Percentiles rank a stretch among this genome's conserved stretches.
Evolutionary conservation across 2,888 invertebrate genomes (phyloP).

Genomic region (Mantis religiosa): DNA sequence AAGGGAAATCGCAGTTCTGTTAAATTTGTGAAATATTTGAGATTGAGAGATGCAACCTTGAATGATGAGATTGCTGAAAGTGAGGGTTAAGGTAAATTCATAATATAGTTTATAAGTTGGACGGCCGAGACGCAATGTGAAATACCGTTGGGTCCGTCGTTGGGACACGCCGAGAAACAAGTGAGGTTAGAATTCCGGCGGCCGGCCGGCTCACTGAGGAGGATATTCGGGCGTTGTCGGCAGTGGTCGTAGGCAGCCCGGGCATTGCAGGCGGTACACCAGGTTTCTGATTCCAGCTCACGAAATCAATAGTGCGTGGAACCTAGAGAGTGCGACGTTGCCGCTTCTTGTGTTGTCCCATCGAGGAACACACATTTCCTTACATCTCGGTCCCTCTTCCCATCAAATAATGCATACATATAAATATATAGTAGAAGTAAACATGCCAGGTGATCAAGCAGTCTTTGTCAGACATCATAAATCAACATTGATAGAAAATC

Average conservation of each 20-base stretch:
- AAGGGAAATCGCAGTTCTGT: too few relatives aligned
- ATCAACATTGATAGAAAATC: too few relatives aligned
- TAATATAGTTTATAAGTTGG: too few relatives aligned
- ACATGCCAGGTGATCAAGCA: not conserved
- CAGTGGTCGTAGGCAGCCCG: not conserved
- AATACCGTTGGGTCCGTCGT: not conserved
- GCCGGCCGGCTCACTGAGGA: not conserved
- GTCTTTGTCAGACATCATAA: not conserved
- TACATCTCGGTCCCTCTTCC: not conserved
- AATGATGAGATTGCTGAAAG: too few relatives aligned
- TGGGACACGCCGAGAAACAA: not conserved
- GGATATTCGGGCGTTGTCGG: conserved; percentile 17
- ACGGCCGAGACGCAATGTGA: not conserved
- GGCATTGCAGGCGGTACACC: conserved; percentile 1
- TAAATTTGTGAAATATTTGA: too few relatives aligned
- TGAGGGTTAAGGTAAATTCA: too few relatives aligned
- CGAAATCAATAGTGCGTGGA: conserved; percentile 34
- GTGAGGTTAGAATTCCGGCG: conserved; percentile 11
- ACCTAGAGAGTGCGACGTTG: conserved; percentile 30
- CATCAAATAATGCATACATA: too few relatives aligned
- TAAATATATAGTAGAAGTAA: not conserved
- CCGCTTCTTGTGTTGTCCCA: conserved; percentile 26
- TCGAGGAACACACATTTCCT: not conserved
- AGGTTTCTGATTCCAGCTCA: conserved; percentile 32
- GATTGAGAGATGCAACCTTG: too few relatives aligned